Conservation (phyloP, 2,113 vertebrate species). For the Pelobates fuscus region DNA sequence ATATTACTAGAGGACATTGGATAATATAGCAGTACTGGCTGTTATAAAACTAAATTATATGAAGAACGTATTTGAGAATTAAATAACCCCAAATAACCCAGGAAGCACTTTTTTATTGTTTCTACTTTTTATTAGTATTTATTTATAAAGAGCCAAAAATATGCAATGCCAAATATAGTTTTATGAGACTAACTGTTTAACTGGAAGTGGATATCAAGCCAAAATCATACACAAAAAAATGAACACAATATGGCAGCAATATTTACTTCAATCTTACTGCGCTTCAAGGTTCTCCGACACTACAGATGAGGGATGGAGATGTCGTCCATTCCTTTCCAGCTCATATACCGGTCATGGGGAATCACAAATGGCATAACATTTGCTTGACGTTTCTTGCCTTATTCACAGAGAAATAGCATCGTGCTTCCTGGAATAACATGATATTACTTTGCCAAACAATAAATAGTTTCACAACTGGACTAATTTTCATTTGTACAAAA, state of each 20-base stretch:
- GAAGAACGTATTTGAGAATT: no score
- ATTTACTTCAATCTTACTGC: not conserved
- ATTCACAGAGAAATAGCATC: constrained; percentile 36
- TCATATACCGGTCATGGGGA: constrained; percentile 14
- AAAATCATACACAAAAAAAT: not conserved
- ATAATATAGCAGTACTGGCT: no score
- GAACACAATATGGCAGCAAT: not conserved
- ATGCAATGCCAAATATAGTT: no score
- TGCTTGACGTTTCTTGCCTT: not conserved
- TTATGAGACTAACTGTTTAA: not conserved
- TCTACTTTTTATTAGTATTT: no score
- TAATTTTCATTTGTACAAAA: constrained; percentile 63
- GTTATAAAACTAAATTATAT: no score
- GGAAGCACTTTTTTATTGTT: no score
- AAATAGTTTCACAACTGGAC: constrained; percentile 55
- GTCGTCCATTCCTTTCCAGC: not conserved
- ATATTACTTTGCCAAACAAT: constrained; percentile 55
- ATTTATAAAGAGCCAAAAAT: no score
- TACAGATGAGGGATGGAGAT: not conserved
- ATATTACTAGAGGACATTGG: no score
- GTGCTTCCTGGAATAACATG: constrained; percentile 60
- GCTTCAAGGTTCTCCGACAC: not conserved
- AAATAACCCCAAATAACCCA: no score
- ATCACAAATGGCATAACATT: constrained; percentile 15
- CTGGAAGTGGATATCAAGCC: not conserved